Evolutionary conservation across 2,797 vertebrate genomes (phyloP), one percentile per base, ranked within the genome.

Genomic region (Thunnus albacares): DNA sequence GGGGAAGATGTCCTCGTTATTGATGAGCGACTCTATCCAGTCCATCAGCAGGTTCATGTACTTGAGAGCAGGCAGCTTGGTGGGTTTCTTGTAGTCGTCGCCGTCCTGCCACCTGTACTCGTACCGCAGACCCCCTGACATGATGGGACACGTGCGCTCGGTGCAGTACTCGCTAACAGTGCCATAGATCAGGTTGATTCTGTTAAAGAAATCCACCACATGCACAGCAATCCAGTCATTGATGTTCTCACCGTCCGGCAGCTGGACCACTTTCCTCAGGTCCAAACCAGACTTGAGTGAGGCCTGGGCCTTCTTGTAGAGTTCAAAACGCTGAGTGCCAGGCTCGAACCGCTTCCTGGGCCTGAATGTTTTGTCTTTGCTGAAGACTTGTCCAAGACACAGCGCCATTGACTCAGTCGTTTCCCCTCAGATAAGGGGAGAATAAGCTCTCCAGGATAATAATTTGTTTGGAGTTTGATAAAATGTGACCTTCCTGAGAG

Each of bases 101-200:
- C 98, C 98, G 0, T 99, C 98, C 93, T 99, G 98, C 98, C 98
- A 99, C 87, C 98, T 95, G 95, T 99, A 99, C 90, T 99, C 98
- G 0, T 99, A 99, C 66, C 96, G 96, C 70, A 97, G 96, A 2
- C 98, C 98, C 0, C 98, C 98, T 0, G 98, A 98, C 98, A 99
- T 99, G 85, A 99, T 96, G 0, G 98, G 98, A 83, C 98, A 99
- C 52, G 94, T 97, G 84, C 92, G 96, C 86, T 98, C 97, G 0
- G 96, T 97, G 94, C 98, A 99, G 94, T 94, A 98, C 86, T 99
- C 98, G 0, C 97, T 97, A 94, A 99, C 97, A 14, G 98, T 99
- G 87, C 98, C 98, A 0, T 99, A 99, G 94, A 99, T 99, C 88
- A 99, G 95, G 93, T 99, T 99, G 91, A 99, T 99, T 74, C 98